A percentile compares a stretch with the other conserved stretches of the same genome.
Conservation (phyloP, 2,797 vertebrate species). For the Ptychadena robeensis region DNA sequence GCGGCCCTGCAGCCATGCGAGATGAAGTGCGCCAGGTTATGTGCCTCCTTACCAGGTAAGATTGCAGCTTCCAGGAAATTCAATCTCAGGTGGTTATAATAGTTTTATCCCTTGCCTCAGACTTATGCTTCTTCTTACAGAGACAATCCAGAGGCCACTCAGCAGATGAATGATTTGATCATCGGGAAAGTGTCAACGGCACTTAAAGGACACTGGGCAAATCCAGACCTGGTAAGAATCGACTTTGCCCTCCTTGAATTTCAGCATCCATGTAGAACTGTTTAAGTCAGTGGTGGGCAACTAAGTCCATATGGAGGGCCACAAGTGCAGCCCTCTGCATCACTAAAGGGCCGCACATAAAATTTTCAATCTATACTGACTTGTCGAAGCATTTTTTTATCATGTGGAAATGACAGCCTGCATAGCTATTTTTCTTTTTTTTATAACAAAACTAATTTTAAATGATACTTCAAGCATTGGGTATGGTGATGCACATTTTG, state of each 20-base stretch:
- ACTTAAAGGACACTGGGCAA: slow-evolving; percentile 97
- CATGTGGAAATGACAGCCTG: too few relatives aligned
- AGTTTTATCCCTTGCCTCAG: not conserved
- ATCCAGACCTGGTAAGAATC: slow-evolving; percentile 90
- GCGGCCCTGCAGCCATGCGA: slow-evolving; percentile 90
- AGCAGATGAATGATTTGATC: slow-evolving; percentile 98
- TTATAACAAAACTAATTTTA: too few relatives aligned
- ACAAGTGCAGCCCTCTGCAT: too few relatives aligned
- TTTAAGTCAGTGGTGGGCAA: not conserved
- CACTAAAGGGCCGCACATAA: too few relatives aligned
- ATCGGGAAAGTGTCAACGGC: slow-evolving; percentile 95
- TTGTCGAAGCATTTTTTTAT: too few relatives aligned
- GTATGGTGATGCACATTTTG: too few relatives aligned
- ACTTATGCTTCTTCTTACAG: slow-evolving; percentile 69
- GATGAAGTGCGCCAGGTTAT: slow-evolving; percentile 96
- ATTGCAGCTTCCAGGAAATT: too few relatives aligned
- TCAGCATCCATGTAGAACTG: not conserved
- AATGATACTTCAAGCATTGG: too few relatives aligned
- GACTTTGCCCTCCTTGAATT: not conserved
- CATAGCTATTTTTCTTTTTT: too few relatives aligned
- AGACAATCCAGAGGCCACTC: slow-evolving; percentile 96
- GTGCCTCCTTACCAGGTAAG: slow-evolving; percentile 95
- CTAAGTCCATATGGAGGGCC: too few relatives aligned
- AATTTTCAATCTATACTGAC: too few relatives aligned
- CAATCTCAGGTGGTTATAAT: not conserved